These are phyloP conservation scores for Erebia ligea DNA, from an alignment of 2,888 invertebrate genomes.

Conservation along the genomic window DNA sequence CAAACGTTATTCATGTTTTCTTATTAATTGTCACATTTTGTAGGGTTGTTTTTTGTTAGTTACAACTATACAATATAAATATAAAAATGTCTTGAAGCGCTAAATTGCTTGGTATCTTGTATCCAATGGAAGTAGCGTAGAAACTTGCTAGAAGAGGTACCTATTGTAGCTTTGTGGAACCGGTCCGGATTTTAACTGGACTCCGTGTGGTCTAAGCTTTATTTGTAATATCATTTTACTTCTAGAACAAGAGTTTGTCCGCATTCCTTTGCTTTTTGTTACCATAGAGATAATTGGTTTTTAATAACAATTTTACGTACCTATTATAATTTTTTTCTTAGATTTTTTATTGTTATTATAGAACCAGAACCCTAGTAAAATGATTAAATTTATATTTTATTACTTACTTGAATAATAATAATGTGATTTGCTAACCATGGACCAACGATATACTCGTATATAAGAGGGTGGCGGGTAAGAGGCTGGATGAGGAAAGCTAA, in stretches of 20 bases:
- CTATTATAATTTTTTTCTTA: not conserved
- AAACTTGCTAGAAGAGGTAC: not conserved
- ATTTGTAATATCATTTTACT: constrained; percentile 65
- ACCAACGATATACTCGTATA: no score
- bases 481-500: no score
- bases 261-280: constrained; percentile 56
- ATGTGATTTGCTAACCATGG: not conserved
- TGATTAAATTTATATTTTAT: not conserved
- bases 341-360: not conserved
- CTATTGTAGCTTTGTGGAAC: not conserved
- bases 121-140: no score
- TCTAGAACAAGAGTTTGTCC: constrained; percentile 57
- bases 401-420: not conserved
- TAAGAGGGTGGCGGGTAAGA: no score
- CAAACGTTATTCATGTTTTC: no score
- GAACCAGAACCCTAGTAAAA: not conserved
- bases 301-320: constrained; percentile 6
- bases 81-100: no score
- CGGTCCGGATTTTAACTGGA: not conserved
- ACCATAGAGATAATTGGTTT: constrained; percentile 36
- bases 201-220: constrained; percentile 28
- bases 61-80: no score
- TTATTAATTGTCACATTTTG: no score
- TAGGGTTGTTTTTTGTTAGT: no score
- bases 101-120: no score